phyloP scores from a whole-genome alignment of 2,113 vertebrate species.

The Girardinichthys multiradiatus region DNA sequence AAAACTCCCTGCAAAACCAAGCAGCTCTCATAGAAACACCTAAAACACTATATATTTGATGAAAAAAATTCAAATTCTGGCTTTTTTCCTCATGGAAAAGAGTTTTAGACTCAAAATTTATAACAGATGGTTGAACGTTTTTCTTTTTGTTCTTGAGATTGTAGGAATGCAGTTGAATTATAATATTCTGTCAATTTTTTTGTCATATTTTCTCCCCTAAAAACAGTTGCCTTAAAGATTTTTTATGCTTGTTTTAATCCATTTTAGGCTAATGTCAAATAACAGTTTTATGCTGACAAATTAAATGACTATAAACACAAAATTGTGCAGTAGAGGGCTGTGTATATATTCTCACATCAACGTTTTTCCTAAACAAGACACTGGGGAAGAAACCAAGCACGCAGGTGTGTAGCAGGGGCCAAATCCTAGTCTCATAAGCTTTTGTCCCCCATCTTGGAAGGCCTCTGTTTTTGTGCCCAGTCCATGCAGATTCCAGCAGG shows the following conservation, averaged over 20 bases:
- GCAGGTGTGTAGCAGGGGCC: slow-evolving; percentile 42
- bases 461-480: slow-evolving; percentile 57
- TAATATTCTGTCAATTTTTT: too few relatives aligned
- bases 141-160: neutral
- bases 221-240: neutral
- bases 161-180: too few relatives aligned
- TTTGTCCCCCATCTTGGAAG: slow-evolving; percentile 32
- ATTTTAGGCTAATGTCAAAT: neutral
- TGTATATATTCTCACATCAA: neutral
- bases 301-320: neutral
- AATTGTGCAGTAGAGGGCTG: neutral
- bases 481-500: slow-evolving; percentile 71
- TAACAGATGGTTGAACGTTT: neutral
- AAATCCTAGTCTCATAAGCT: slow-evolving; percentile 31
- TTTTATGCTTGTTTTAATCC: neutral
- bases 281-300: neutral
- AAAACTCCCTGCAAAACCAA: too few relatives aligned
- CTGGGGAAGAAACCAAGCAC: slow-evolving; percentile 1
- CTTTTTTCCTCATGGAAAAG: too few relatives aligned
- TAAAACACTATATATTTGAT: too few relatives aligned
- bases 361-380: slow-evolving; percentile 4
- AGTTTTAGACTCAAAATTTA: neutral
- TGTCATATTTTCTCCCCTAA: neutral
- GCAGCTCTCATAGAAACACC: too few relatives aligned
- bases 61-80: too few relatives aligned